These are phyloP conservation scores for Podabrus alpinus DNA, from an alignment of 2,888 invertebrate genomes.

Conservation along the genomic window DNA sequence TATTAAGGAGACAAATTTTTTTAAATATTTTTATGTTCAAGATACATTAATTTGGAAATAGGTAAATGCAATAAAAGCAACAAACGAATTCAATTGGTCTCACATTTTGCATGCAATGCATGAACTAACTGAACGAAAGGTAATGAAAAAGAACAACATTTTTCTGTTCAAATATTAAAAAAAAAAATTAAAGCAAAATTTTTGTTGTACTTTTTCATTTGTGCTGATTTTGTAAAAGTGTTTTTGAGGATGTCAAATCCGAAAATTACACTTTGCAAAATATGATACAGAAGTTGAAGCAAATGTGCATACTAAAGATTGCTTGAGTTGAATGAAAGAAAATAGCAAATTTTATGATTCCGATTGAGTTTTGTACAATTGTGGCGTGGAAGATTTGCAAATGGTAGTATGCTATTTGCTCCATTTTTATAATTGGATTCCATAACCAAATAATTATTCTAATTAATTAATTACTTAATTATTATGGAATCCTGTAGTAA, in stretches of 20 bases:
- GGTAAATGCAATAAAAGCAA: conserved; percentile 44
- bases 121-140: conserved; percentile 46
- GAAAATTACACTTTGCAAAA: conserved; percentile 37
- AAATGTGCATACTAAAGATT: conserved; percentile 49
- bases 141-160: conserved; percentile 16
- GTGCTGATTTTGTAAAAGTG: conserved; percentile 24
- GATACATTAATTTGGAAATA: conserved; percentile 4
- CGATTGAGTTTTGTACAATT: conserved; percentile 11
- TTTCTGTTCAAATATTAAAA: not conserved
- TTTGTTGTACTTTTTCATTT: conserved; percentile 22
- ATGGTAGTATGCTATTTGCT: conserved; percentile 52
- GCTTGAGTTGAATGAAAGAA: conserved; percentile 33
- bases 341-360: not conserved
- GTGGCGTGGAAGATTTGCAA: conserved; percentile 10
- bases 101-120: conserved; percentile 44
- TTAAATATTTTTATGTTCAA: not conserved
- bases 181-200: not conserved
- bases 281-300: conserved; percentile 37
- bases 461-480: not conserved
- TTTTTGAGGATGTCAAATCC: conserved; percentile 7
- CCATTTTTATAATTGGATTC: conserved; percentile 40
- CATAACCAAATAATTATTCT: conserved; percentile 11
- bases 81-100: conserved; percentile 42
- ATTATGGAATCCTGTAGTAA: conserved; percentile 28
- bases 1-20: conserved; percentile 16